phyloP scores from a whole-genome alignment of 1,140 invertebrate species.

The Zaprionus nigranus region DNA sequence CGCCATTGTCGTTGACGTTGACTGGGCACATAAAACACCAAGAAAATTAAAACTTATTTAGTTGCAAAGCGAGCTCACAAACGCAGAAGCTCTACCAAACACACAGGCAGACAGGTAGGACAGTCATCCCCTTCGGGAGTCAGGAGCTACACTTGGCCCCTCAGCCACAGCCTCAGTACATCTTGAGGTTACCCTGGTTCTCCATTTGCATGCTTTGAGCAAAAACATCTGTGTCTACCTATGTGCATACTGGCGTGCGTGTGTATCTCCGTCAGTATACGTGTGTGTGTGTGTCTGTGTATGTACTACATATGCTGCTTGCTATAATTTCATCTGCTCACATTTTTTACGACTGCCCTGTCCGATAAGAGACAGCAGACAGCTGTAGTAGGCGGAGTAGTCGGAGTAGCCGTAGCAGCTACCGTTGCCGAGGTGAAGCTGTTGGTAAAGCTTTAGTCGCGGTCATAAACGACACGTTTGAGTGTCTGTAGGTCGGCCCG shows the following conservation, averaged over 20 bases:
- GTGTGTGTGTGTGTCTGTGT: not conserved
- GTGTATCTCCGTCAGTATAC: not conserved
- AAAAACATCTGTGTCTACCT: slow-evolving; percentile 66
- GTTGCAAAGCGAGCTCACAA: slow-evolving; percentile 67
- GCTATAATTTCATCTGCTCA: slow-evolving; percentile 68
- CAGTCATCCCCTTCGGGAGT: slow-evolving; percentile 48
- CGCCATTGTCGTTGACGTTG: slow-evolving; percentile 28
- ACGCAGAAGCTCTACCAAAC: not conserved
- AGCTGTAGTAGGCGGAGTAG: slow-evolving; percentile 32
- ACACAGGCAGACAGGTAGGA: not conserved
- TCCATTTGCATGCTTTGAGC: slow-evolving; percentile 68
- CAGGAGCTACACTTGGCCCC: slow-evolving; percentile 13
- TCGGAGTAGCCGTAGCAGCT: not conserved
- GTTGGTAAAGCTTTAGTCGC: not conserved
- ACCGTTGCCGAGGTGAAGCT: not conserved
- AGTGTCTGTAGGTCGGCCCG: not conserved
- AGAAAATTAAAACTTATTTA: slow-evolving; percentile 82
- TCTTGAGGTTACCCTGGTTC: slow-evolving; percentile 27
- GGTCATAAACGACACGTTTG: slow-evolving; percentile 2
- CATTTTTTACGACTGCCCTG: slow-evolving; percentile 61
- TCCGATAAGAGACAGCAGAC: slow-evolving; percentile 59
- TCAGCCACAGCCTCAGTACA: slow-evolving; percentile 24
- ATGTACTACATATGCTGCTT: slow-evolving; percentile 35
- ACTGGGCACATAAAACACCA: slow-evolving; percentile 61
- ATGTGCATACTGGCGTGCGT: not conserved